Base-by-base conservation (phyloP, 2,888 invertebrate species). In the Polydrusus tereticollis region DNA sequence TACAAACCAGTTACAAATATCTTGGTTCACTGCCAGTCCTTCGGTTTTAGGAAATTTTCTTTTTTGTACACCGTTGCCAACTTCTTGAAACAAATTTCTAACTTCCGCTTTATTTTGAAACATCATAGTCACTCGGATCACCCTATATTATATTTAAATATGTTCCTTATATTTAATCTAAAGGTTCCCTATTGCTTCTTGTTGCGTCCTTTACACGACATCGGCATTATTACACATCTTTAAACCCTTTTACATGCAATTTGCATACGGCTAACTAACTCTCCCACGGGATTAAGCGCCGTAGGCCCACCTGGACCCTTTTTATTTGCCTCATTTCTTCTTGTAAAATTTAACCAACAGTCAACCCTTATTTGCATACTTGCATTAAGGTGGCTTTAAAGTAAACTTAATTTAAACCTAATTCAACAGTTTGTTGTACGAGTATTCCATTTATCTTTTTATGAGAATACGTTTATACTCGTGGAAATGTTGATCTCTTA, bases 271-370 rank as follows among this genome's bases (percentile, higher is more conserved):
- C 55, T 36, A 64, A 50, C 38, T 55, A 41, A 65, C 23, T 55
- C 55, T 65, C 65, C 65, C 65, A 65, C 65, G 65, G 65, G 43
- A 55, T 55, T 50, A 52, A 23, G 52, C 47, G 47, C 26, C n/a
- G 12, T 6, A 16, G 38, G 12, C 47, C 55, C 65, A 65, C 50
- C 65, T 65, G 65, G 65, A 14, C 57, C 7, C 52, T 38, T 52
- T 38, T 59, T 36, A 23, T 10, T 55, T 26, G 16, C 29, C 52
- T 55, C 29, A 55, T 55, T 29, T 16, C 29, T 16, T 55, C 50
- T 50, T 50, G 8, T 18, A 29, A 29, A 33, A 18, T 55, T 55
- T 18, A 26, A 14, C 29, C 18, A 47, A 20, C 6, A 33, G 52
- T 52, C 26, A 52, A 55, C 29, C 16, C 16, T 18, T 16, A 16